phyloP scores from a whole-genome alignment of 2,113 vertebrate species.

The Anolis carolinensis region DNA sequence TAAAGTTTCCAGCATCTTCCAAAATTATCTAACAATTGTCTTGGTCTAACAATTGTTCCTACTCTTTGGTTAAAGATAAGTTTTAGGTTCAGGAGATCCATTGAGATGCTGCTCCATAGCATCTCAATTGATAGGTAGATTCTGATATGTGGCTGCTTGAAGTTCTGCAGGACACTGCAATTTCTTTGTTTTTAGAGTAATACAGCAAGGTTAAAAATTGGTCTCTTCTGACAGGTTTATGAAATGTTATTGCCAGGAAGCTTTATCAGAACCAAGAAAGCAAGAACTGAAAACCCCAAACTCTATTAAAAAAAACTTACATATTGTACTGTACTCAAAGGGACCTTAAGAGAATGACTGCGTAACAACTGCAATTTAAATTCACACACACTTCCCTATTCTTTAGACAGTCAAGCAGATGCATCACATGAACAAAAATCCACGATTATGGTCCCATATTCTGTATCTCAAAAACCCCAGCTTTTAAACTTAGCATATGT shows the following conservation, averaged over 20 bases:
- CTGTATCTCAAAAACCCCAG: background rate
- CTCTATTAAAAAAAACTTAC: background rate
- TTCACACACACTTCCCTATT: background rate
- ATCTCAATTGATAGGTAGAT: background rate
- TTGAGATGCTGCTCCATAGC: background rate
- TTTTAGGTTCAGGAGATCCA: background rate
- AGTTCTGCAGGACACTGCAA: background rate
- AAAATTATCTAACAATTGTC: background rate
- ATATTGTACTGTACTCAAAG: background rate
- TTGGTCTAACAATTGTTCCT: background rate
- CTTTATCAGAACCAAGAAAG: background rate
- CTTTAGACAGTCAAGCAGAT: background rate
- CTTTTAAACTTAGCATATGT: background rate
- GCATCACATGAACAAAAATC: background rate
- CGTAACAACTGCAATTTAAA: constrained; percentile 14
- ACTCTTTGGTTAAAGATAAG: background rate
- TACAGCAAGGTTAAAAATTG: background rate
- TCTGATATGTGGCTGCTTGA: background rate
- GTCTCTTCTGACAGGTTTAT: background rate
- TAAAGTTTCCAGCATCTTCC: background rate
- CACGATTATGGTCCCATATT: background rate
- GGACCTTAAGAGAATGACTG: background rate
- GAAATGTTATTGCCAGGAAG: background rate
- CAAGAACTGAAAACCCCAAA: constrained; percentile 24
- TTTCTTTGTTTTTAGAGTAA: background rate